phyloP scores from a whole-genome alignment of 2,888 invertebrate species.

The Melitaea athalia region DNA sequence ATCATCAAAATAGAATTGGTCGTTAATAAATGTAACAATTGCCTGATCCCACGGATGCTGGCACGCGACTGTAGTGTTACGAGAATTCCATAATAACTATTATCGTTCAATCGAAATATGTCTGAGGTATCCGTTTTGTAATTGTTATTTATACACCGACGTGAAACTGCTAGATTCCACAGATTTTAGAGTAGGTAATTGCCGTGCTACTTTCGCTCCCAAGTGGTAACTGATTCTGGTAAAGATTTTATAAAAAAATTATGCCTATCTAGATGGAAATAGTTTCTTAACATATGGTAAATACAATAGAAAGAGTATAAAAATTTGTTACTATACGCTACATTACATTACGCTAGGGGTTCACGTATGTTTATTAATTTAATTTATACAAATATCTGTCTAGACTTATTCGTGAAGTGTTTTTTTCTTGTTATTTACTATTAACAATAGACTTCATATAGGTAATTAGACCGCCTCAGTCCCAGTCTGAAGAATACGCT shows the following conservation, averaged over 20 bases:
- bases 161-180: slow-evolving; percentile 23
- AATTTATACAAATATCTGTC: too few relatives aligned
- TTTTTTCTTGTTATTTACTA: too few relatives aligned
- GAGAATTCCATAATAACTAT: slow-evolving; percentile 32
- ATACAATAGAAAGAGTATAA: too few relatives aligned
- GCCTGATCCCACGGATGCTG: slow-evolving; percentile 46
- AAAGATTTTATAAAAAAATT: background rate
- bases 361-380: too few relatives aligned
- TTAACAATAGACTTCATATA: too few relatives aligned
- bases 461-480: too few relatives aligned
- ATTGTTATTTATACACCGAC: slow-evolving; percentile 29
- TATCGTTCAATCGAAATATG: slow-evolving; percentile 35
- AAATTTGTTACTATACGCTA: too few relatives aligned
- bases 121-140: slow-evolving; percentile 33
- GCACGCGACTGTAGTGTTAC: slow-evolving; percentile 45
- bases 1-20: slow-evolving; percentile 15
- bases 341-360: too few relatives aligned
- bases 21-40: slow-evolving; percentile 30
- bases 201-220: slow-evolving; percentile 17
- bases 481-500: too few relatives aligned
- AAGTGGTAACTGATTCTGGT: background rate
- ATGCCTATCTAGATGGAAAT: too few relatives aligned
- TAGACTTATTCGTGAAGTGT: too few relatives aligned
- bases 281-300: too few relatives aligned
- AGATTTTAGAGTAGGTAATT: slow-evolving; percentile 22